Conservation (phyloP, 2,888 invertebrate genomes). For the Clanis bilineata region DNA sequence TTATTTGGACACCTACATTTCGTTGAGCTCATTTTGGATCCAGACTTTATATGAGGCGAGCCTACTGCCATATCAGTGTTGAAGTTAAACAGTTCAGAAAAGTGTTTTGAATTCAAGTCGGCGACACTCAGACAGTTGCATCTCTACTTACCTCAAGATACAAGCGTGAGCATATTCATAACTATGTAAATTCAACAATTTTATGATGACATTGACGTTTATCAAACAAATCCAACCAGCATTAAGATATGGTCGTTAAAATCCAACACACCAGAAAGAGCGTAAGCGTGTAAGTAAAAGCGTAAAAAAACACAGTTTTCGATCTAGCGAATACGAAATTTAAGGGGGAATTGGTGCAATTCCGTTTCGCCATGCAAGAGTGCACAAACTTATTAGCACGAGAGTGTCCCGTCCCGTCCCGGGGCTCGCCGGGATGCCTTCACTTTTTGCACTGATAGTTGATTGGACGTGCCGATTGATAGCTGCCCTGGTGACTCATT, state of each 20-base stretch:
- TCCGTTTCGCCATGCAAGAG: slow-evolving; percentile 74
- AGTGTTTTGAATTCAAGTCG: no score
- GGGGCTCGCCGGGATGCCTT: slow-evolving; percentile 55
- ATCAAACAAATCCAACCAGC: neutral
- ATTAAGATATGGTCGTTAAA: neutral
- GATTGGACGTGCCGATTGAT: slow-evolving; percentile 62
- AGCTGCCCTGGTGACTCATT: slow-evolving; percentile 67
- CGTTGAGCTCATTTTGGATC: no score
- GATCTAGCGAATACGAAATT: slow-evolving; percentile 62
- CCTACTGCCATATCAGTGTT: no score
- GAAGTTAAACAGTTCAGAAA: no score
- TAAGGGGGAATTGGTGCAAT: slow-evolving; percentile 57
- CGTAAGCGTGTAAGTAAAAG: slow-evolving; percentile 3
- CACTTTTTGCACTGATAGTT: slow-evolving; percentile 73
- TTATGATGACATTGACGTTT: neutral
- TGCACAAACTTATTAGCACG: slow-evolving; percentile 75
- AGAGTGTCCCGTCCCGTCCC: slow-evolving; percentile 22
- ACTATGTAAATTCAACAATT: no score
- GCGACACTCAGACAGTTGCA: no score
- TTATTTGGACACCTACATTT: no score
- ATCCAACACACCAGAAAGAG: neutral
- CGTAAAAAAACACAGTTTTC: slow-evolving; percentile 44
- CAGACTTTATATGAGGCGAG: no score
- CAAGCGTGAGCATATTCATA: no score
- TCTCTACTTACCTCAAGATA: no score